phyloP scores from a whole-genome alignment of 2,888 invertebrate genomes.

The Arge pagana region DNA sequence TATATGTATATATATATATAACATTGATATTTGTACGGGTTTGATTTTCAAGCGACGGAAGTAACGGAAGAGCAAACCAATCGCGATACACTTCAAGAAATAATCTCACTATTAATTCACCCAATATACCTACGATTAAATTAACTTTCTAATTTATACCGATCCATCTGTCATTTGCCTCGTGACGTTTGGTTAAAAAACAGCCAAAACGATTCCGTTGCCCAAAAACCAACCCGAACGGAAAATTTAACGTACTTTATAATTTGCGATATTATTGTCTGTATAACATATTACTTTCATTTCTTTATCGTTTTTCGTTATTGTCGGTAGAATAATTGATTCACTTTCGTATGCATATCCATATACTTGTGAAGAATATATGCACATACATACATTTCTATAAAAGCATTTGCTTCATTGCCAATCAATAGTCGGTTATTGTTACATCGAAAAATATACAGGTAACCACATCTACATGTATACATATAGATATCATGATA shows the following conservation, averaged over 20 bases:
- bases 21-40: slow-evolving; percentile 29
- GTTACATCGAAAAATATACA: slow-evolving; percentile 36
- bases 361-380: slow-evolving; percentile 24
- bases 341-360: slow-evolving; percentile 34
- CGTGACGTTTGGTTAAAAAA: too few species aligned
- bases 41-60: background rate
- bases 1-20: slow-evolving; percentile 16
- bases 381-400: slow-evolving; percentile 15
- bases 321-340: slow-evolving; percentile 53
- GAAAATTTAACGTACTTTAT: too few species aligned
- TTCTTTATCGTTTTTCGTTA: slow-evolving; percentile 40
- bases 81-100: too few species aligned
- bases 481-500: slow-evolving; percentile 17
- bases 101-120: too few species aligned
- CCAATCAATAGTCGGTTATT: slow-evolving; percentile 22
- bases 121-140: too few species aligned
- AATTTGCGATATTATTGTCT: slow-evolving; percentile 39
- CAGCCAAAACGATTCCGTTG: too few species aligned
- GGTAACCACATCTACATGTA: slow-evolving; percentile 29
- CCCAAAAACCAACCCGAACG: too few species aligned
- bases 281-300: slow-evolving; percentile 47
- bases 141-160: too few species aligned
- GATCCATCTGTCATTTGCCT: too few species aligned
- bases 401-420: slow-evolving; percentile 19
- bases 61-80: too few species aligned